These are phyloP conservation scores for Eospalax fontanierii DNA, from an alignment of 2,797 vertebrate species.

Conservation along the genomic window DNA sequence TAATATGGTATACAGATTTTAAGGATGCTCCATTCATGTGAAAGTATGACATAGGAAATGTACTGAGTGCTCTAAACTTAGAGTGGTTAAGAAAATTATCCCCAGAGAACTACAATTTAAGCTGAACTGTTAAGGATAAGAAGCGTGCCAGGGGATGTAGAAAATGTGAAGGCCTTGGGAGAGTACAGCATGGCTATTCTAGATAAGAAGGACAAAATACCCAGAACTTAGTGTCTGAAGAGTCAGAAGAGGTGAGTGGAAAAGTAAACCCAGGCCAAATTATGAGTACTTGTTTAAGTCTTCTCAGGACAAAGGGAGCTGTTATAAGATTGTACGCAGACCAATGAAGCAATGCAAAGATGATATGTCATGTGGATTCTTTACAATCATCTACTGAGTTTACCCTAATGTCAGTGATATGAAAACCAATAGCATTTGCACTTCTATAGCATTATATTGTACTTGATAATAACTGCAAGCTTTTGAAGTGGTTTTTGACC, in stretches of 20 bases:
- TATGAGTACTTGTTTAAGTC: slow-evolving; percentile 43
- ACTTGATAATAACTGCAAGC: background rate
- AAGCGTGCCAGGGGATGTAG: background rate
- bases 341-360: slow-evolving; percentile 3
- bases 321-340: background rate
- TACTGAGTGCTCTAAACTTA: background rate
- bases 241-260: background rate
- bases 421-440: slow-evolving; percentile 35
- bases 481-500: slow-evolving; percentile 22
- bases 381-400: background rate
- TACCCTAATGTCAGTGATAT: slow-evolving; percentile 1
- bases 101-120: background rate
- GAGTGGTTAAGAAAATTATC: background rate
- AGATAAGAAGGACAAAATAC: background rate
- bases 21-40: background rate
- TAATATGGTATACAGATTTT: background rate
- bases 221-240: background rate
- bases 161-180: background rate
- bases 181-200: background rate
- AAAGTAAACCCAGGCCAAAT: background rate
- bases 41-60: background rate
- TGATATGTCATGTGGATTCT: background rate
- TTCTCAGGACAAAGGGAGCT: slow-evolving; percentile 27
- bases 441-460: background rate
- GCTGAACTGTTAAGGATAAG: slow-evolving; percentile 5